phyloP scores from a whole-genome alignment of 1,140 invertebrate genomes.

The Drosophila punjabiensis region DNA sequence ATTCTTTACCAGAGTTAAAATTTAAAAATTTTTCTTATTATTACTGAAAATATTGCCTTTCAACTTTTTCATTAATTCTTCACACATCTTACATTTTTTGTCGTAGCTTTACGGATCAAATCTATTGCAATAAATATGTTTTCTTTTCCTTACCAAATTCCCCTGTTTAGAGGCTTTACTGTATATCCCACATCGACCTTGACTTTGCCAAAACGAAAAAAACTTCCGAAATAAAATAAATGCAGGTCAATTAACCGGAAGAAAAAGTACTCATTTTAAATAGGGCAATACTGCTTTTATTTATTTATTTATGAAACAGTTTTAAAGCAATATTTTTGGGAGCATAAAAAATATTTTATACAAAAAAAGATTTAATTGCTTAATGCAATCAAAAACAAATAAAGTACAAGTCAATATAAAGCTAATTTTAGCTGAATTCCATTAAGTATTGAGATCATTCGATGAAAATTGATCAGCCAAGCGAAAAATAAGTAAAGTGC shows the following conservation, averaged over 20 bases:
- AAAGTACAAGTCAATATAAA: not conserved
- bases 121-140: not conserved
- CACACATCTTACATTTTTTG: no score
- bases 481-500: conserved; percentile 13
- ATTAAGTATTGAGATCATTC: conserved; percentile 13
- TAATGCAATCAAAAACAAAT: not conserved
- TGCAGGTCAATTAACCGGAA: not conserved
- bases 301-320: not conserved
- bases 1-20: no score
- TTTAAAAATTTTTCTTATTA: no score
- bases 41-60: no score
- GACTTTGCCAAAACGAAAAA: conserved; percentile 3
- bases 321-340: not conserved
- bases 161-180: not conserved
- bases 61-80: no score
- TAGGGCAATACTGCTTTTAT: not conserved
- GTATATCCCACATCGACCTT: conserved; percentile 2
- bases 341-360: not conserved
- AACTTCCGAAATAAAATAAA: conserved; percentile 3
- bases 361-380: not conserved
- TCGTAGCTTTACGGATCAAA: no score
- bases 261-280: not conserved
- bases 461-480: conserved; percentile 14
- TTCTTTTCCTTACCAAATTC: not conserved
- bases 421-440: conserved; percentile 3